Evolutionary conservation across 2,888 invertebrate species (phyloP), one percentile per base, ranked within the genome.

Genomic region (Chymomyza caudatula): DNA sequence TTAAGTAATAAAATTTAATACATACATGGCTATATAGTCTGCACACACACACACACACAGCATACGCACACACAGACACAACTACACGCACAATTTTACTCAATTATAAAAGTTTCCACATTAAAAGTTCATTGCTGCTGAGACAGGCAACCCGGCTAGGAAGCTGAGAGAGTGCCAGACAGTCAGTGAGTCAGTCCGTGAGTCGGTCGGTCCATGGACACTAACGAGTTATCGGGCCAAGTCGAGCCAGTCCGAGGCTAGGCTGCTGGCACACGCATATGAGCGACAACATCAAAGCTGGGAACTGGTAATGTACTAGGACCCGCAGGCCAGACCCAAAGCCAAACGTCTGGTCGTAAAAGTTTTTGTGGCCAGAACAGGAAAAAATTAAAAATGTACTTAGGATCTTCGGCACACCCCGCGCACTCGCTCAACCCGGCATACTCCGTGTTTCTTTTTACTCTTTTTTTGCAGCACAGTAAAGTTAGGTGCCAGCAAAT

Each of bases 101-200:
- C 86, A 88, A 86, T 88, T 87, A 82, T 81, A 87, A 87, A 87
- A 88, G 85, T 87, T 88, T 86, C 71, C 75, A 86, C 85, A 88
- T 87, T 87, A 87, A 88, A 87, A 85, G 83, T 83, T 83, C 80
- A 83, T 78, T 85, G 74, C 80, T 72, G 78, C 80, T 72, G 76
- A 68, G 69, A 64, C 76, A 69, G 58, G 75, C 65, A 69, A 67
- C 67, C 43, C 29, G 63, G 23, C 8, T 47, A 23, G 60, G 23
- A 29, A 23, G 58, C 20, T n/a, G n/a, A n/a, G n/a, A n/a, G n/a
- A n/a, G n/a, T n/a, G n/a, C n/a, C n/a, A n/a, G n/a, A n/a, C 11
- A 22, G 52, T 4, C 13, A 15, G 11, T 25, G 6, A 15, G 15
- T 13, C 8, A 56, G 44, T 22, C 51, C 0, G 51, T 13, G 20